Percentiles rank a stretch among this genome's conserved stretches.
Evolutionary conservation across 2,113 vertebrate genomes (phyloP).

Genomic region (Craseonycteris thonglongyai): DNA sequence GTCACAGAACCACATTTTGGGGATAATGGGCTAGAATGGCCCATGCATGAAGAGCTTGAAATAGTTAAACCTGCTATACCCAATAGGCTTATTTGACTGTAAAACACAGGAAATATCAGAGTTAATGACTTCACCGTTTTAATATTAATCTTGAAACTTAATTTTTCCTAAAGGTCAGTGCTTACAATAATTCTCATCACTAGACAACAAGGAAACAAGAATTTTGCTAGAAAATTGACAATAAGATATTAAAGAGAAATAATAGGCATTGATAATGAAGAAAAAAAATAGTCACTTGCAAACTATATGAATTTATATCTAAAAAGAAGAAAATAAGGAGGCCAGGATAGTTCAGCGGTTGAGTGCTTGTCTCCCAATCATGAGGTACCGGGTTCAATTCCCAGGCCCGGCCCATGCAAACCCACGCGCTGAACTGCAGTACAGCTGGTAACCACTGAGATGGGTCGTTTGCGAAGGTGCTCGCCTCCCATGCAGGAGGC

Average conservation of each 20-base stretch:
- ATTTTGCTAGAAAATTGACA: background rate
- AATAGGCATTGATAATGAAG: background rate
- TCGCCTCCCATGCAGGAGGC: too few species aligned
- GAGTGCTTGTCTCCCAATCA: too few species aligned
- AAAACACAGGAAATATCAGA: background rate
- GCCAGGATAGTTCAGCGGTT: too few species aligned
- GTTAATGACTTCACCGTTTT: background rate
- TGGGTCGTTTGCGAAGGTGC: too few species aligned
- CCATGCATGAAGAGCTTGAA: background rate
- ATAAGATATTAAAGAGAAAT: background rate
- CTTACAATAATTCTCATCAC: background rate
- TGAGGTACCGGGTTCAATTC: too few species aligned
- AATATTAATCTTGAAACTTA: background rate
- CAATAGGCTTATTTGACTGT: background rate
- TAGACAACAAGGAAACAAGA: background rate
- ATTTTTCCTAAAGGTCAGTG: background rate
- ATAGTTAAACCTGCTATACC: background rate
- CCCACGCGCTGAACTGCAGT: too few species aligned
- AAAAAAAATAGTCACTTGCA: background rate
- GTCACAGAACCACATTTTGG: background rate
- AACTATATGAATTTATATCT: background rate
- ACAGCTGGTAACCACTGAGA: too few species aligned
- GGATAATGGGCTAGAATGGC: background rate
- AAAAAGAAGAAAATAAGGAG: too few species aligned
- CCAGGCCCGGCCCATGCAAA: too few species aligned